Base-by-base conservation (phyloP, 2,888 invertebrate genomes). In the Alloscopus bannaensis region DNA sequence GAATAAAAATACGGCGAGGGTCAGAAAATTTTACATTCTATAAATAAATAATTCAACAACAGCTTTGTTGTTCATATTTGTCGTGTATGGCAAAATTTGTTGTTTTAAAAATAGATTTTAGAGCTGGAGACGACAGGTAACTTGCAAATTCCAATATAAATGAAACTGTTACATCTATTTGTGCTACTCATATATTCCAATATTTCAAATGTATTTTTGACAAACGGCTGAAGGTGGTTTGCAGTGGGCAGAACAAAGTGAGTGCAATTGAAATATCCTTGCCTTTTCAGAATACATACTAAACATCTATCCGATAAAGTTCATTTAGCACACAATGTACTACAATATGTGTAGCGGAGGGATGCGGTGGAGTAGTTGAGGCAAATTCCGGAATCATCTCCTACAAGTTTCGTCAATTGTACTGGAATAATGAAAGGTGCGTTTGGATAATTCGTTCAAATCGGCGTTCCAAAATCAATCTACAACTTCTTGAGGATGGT, bases 391-490 rank as follows among this genome's bases (percentile, higher is more conserved):
- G 83, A 18, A 22, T 83, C 11, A 70, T 83, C 3, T 73, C 81
- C 0, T 83, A 83, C 47, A 81, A 81, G 31, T 83, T 79, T 59
- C 69, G 81, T 3, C 75, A 78, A 28, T 75, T 62, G 3, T 83
- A 81, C 31, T n/a, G n/a, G 18, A 75, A 83, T 36, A 75, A 83
- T 71, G 81, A 83, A 36, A 60, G 75, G 18, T 83, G 83, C 24
- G 65, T 83, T 11, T 83, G 83, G 83, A 83, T 71, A 45, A 47
- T 83, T n/a, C 55, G 79, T 6, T 70, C 68, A 2, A 83, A 83
- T 47, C 29, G 70, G 22, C 64, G 42, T 47, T 29, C 60, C 1
- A 64, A 70, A 42, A 52, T 80, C 4, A 71, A 60, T 45, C 42
- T 82, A 0, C 69, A 78, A 26, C 26, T 82, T 3, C 31, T 82